Conservation (phyloP, 2,113 vertebrate species). For the Python bivittatus region DNA sequence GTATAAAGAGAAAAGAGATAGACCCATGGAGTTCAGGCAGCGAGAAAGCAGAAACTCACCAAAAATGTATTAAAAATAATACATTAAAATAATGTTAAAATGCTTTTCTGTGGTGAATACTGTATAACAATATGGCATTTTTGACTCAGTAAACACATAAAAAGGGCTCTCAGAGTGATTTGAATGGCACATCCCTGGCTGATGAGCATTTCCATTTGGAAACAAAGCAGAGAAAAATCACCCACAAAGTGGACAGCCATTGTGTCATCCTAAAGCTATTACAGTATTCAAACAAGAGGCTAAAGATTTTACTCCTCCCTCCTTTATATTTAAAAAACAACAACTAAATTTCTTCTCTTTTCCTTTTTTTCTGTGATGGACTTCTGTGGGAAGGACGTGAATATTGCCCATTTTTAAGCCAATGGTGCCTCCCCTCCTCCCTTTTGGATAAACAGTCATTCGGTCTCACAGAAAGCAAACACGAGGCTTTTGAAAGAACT, state of each 20-base stretch:
- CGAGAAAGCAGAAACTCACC: not conserved
- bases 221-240: constrained; percentile 43
- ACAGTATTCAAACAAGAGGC: constrained; percentile 51
- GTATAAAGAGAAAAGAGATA: not conserved
- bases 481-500: not conserved
- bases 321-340: constrained; percentile 20
- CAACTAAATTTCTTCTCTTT: not conserved
- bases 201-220: constrained; percentile 43
- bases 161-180: constrained; percentile 13
- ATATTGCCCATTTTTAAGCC: not conserved
- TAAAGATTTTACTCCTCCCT: constrained; percentile 57
- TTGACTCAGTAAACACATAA: not conserved
- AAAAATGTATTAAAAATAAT: not conserved
- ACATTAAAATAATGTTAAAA: not conserved
- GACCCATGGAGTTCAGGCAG: not conserved
- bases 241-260: constrained; percentile 55
- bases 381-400: constrained; percentile 13
- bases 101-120: not conserved
- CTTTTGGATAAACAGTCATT: constrained; percentile 36
- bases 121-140: not conserved
- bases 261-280: constrained; percentile 59
- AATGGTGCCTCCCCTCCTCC: not conserved
- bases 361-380: not conserved
- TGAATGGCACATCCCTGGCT: not conserved
- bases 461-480: constrained; percentile 38